Evolutionary conservation across 2,113 vertebrate genomes (phyloP).

Genomic region (Aplodontia rufa): DNA sequence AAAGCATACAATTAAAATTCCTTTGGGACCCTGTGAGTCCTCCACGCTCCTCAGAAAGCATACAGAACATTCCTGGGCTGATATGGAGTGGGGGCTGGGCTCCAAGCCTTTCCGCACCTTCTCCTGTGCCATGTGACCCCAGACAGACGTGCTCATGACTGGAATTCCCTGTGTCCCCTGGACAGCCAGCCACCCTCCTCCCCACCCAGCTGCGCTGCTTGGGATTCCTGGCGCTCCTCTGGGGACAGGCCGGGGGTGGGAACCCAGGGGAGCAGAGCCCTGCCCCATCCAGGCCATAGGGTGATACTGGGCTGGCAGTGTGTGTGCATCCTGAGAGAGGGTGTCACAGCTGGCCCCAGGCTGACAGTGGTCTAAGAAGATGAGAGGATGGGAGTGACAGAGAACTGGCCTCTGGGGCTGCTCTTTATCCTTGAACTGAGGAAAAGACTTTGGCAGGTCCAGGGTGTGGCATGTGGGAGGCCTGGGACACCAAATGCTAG

Average conservation of each 20-base stretch:
- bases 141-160: background rate
- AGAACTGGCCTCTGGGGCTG: background rate
- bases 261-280: background rate
- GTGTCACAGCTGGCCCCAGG: too few relatives aligned
- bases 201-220: constrained; percentile 46
- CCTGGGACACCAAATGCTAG: fast-evolving
- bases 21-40: constrained; percentile 53
- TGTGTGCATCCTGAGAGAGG: background rate
- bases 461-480: too few relatives aligned
- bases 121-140: constrained; percentile 2
- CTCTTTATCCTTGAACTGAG: background rate
- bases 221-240: constrained; percentile 71
- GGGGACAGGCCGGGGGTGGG: background rate
- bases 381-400: background rate
- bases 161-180: constrained; percentile 49
- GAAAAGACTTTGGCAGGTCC: background rate
- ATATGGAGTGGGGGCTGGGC: background rate
- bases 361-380: background rate
- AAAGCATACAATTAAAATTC: constrained; percentile 75
- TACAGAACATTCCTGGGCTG: constrained; percentile 77
- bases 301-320: background rate
- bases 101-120: background rate
- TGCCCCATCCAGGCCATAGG: background rate
- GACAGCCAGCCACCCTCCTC: background rate
- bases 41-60: constrained; percentile 49